Evolutionary conservation across 2,888 invertebrate species (phyloP).

Genomic region (Habroteleia sp.): DNA sequence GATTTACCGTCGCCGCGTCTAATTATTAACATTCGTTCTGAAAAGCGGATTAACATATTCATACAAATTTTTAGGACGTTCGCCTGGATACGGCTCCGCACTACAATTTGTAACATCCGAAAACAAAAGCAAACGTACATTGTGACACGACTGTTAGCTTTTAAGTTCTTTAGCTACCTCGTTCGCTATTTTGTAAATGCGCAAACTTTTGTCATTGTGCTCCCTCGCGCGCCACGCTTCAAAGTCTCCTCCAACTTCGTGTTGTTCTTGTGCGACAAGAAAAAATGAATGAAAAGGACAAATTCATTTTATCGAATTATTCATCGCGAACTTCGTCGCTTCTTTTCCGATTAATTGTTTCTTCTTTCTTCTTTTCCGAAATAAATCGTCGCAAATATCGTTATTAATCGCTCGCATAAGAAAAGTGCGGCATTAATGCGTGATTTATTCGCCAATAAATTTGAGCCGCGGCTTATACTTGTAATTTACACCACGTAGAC

Average conservation of each 20-base stretch:
- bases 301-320: too few species aligned
- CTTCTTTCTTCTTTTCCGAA: too few species aligned
- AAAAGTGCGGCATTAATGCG: slow-evolving; percentile 61
- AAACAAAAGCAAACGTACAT: slow-evolving; percentile 45
- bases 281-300: slow-evolving; percentile 19
- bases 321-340: neutral
- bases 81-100: neutral
- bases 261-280: neutral
- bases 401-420: slow-evolving; percentile 56
- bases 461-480: slow-evolving; percentile 62
- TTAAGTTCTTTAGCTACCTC: slow-evolving; percentile 43
- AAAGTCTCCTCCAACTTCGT: slow-evolving; percentile 9
- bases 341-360: neutral
- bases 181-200: slow-evolving; percentile 44
- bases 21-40: neutral
- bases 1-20: too few species aligned
- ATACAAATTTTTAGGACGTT: slow-evolving; percentile 1
- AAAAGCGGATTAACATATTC: slow-evolving; percentile 5
- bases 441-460: slow-evolving; percentile 64
- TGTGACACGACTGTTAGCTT: slow-evolving; percentile 40
- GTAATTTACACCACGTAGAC: slow-evolving; percentile 63
- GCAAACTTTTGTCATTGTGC: slow-evolving; percentile 46
- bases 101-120: slow-evolving; percentile 13
- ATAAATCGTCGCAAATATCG: too few species aligned
- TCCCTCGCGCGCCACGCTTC: slow-evolving; percentile 11